A percentile compares a stretch with the other conserved stretches of the same genome.
These are phyloP conservation scores for Machaerirhynchus nigripectus DNA, from an alignment of 2,113 vertebrate species.

Conservation along the genomic window DNA sequence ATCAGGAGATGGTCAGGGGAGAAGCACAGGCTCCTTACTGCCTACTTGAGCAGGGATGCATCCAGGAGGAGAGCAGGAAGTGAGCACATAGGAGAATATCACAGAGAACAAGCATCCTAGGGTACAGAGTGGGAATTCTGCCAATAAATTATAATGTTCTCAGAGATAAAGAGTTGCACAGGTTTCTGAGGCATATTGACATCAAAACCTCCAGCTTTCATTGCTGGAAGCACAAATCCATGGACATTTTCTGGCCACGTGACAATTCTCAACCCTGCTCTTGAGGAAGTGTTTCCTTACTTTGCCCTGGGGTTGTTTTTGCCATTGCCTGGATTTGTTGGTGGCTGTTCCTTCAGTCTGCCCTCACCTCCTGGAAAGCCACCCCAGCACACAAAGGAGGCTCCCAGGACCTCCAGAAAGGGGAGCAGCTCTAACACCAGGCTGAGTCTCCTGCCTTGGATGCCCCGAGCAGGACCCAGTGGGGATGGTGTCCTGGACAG, in stretches of 20 bases:
- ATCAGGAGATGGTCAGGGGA: not conserved
- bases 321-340: not conserved
- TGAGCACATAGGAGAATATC: not conserved
- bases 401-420: not conserved
- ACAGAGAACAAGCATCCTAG: not conserved
- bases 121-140: not conserved
- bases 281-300: rapidly evolving
- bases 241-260: rapidly evolving
- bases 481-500: not conserved
- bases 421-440: not conserved
- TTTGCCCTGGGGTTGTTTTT: not conserved
- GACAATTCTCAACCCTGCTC: not conserved
- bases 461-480: not conserved
- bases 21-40: not conserved
- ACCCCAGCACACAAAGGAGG: not conserved
- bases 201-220: not conserved
- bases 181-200: not conserved
- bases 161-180: not conserved
- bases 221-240: not conserved
- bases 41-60: rapidly evolving
- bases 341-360: not conserved
- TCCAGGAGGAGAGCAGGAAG: not conserved
- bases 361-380: not conserved
- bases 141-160: not conserved
- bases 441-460: rapidly evolving